Conservation (phyloP, 2,113 vertebrate species). For the Cyprinus carpio region DNA sequence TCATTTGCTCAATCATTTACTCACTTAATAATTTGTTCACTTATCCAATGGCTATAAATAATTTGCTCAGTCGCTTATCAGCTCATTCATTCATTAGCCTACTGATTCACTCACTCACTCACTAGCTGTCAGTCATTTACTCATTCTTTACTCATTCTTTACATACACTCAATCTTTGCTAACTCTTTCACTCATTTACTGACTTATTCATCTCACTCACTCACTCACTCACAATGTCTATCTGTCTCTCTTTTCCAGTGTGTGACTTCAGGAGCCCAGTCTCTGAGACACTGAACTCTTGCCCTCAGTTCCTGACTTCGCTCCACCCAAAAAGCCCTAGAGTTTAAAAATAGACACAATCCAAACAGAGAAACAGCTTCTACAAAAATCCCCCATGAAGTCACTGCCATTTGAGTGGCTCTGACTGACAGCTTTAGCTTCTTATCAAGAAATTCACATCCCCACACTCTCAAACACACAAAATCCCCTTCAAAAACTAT, state of each 20-base stretch:
- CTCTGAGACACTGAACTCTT: slow-evolving; percentile 47
- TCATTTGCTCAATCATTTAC: not conserved
- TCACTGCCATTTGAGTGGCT: slow-evolving; percentile 35
- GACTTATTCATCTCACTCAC: not conserved
- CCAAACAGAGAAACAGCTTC: slow-evolving; percentile 41
- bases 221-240: not conserved
- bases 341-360: slow-evolving; percentile 54
- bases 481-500: slow-evolving; percentile 11
- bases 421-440: slow-evolving; percentile 56
- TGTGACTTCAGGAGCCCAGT: slow-evolving; percentile 2
- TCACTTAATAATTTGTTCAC: not conserved
- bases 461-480: slow-evolving; percentile 17
- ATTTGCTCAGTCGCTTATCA: not conserved
- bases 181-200: not conserved
- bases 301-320: slow-evolving; percentile 37
- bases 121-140: not conserved
- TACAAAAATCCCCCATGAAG: slow-evolving; percentile 54
- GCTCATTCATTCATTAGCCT: not conserved
- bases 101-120: not conserved
- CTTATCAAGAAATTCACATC: slow-evolving; percentile 32
- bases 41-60: not conserved
- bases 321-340: slow-evolving; percentile 24
- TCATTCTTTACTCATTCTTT: not conserved
- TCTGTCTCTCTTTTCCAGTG: not conserved
- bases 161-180: not conserved